phyloP scores from a whole-genome alignment of 2,797 vertebrate genomes.

The Rhinella marina region DNA sequence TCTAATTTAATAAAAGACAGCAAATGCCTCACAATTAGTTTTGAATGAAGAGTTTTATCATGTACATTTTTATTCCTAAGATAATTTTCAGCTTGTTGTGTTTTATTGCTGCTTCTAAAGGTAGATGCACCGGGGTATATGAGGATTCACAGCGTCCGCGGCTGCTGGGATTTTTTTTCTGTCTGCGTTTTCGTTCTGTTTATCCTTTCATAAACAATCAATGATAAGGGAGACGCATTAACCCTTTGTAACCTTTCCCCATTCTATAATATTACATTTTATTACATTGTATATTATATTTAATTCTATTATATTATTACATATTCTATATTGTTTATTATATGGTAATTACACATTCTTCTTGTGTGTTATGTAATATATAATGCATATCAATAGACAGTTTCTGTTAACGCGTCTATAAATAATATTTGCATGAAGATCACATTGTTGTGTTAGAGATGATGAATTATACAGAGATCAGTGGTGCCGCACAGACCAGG shows the following conservation, averaged over 20 bases:
- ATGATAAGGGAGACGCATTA: neutral
- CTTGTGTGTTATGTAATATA: neutral
- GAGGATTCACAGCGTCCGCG: slow-evolving; percentile 19
- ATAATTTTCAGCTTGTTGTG: slow-evolving; percentile 52
- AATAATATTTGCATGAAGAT: neutral
- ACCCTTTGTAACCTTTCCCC: neutral
- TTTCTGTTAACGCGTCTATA: neutral
- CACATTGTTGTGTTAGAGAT: too few relatives aligned
- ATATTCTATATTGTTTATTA: neutral
- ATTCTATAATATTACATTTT: neutral
- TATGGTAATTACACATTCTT: neutral
- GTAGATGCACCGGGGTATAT: slow-evolving; percentile 46
- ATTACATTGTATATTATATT: neutral
- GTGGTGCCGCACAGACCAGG: too few relatives aligned
- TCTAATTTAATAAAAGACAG: slow-evolving; percentile 72
- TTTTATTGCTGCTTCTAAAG: slow-evolving; percentile 56
- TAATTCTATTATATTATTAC: neutral
- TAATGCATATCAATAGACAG: neutral
- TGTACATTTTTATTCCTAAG: slow-evolving; percentile 60
- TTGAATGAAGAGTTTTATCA: slow-evolving; percentile 62
- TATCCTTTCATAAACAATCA: slow-evolving; percentile 14
- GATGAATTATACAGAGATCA: too few relatives aligned
- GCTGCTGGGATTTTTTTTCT: neutral
- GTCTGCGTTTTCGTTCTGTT: neutral
- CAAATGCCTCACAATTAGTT: slow-evolving; percentile 69